Percentiles rank a stretch among this genome's conserved stretches.
Evolutionary conservation across 2,888 invertebrate genomes (phyloP).

Genomic region (Galerucella nymphaeae): DNA sequence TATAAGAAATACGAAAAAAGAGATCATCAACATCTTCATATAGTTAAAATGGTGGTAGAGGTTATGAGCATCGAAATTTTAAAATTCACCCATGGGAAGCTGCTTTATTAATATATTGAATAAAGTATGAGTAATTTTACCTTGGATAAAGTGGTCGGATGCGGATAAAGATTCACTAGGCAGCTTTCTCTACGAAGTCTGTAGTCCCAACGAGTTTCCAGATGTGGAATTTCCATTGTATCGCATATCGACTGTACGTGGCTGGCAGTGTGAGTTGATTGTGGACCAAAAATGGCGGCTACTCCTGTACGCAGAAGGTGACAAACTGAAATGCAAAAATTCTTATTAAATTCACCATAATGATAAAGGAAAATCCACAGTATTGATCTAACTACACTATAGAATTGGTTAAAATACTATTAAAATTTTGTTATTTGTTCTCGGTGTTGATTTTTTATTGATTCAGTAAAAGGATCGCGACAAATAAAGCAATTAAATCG

Average conservation of each 20-base stretch:
- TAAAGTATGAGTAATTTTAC: conserved; percentile 64
- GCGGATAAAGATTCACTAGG: conserved; percentile 93
- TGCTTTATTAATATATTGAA: too few species aligned
- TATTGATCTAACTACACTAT: background rate
- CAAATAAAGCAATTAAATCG: background rate
- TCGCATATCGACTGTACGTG: conserved; percentile 97
- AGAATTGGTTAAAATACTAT: too few species aligned
- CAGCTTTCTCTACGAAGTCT: conserved; percentile 87
- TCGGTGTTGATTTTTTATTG: too few species aligned
- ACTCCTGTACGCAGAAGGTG: conserved; percentile 88
- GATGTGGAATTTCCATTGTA: conserved; percentile 94
- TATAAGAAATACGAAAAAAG: too few species aligned
- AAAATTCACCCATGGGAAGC: too few species aligned
- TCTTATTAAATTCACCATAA: background rate
- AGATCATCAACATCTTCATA: too few species aligned
- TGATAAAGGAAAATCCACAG: background rate
- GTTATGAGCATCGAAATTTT: too few species aligned
- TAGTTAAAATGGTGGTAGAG: too few species aligned
- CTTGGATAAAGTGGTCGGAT: conserved; percentile 87
- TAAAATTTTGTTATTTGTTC: too few species aligned
- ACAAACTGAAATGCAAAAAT: conserved; percentile 75
- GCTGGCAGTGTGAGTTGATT: conserved; percentile 88
- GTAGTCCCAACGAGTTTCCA: conserved; percentile 96
- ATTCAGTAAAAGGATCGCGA: too few species aligned
- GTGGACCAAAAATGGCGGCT: conserved; percentile 94